A percentile compares a stretch with the other conserved stretches of the same genome.
Evolutionary conservation across 2,888 invertebrate genomes (phyloP).

Genomic region (Patella caerulea): DNA sequence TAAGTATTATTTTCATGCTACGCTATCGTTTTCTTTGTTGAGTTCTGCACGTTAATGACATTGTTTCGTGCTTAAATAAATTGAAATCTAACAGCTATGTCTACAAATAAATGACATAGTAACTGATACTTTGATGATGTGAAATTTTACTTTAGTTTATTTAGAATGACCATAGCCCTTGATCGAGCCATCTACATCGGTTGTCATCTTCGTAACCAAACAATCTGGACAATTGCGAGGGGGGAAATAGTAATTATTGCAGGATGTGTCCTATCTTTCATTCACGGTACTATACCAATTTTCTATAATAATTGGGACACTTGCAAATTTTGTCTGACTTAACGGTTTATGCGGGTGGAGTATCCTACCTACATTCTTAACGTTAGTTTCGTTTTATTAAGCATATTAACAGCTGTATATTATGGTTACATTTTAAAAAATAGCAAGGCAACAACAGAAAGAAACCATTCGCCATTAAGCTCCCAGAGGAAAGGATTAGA

Average conservation of each 20-base stretch:
- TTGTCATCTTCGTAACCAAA: not conserved
- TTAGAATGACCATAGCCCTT: conserved; percentile 19
- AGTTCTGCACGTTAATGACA: no score
- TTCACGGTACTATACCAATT: not conserved
- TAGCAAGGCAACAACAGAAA: not conserved
- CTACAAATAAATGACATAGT: no score
- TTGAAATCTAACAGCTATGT: no score
- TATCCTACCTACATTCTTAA: not conserved
- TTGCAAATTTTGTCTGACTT: not conserved
- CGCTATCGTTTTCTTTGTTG: no score
- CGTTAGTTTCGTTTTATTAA: not conserved
- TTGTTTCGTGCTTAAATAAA: no score
- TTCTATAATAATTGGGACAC: conserved; percentile 14
- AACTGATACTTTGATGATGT: no score
- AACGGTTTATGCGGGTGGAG: not conserved
- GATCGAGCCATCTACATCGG: conserved; percentile 24
- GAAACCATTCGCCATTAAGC: not conserved
- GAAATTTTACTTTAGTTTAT: no score
- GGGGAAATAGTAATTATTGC: not conserved
- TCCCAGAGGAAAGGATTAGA: no score
- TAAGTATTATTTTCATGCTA: no score
- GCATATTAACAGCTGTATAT: not conserved
- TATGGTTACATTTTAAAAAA: conserved; percentile 5
- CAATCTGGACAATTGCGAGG: not conserved
- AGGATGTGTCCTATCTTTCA: not conserved